Evolutionary conservation across 2,113 vertebrate species (phyloP), one percentile per base, ranked within the genome.

Genomic region (Salminus brasiliensis): DNA sequence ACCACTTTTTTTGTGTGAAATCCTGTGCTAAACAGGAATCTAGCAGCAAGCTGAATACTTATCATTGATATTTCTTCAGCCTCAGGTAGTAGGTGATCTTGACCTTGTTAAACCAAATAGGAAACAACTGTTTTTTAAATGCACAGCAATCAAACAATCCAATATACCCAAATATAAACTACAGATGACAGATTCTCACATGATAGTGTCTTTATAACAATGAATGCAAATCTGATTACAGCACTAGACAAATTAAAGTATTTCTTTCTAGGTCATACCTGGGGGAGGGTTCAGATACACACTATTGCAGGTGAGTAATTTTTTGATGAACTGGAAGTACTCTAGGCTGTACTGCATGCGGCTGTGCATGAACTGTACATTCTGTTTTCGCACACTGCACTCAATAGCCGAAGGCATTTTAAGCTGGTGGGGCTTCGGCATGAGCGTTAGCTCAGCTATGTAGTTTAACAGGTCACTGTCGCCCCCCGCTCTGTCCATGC

Each of bases 1-100:
- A 99, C 96, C 82, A 96, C 93, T 94, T 99, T 99, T 95, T 99
- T 99, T 84, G 97, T 99, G 91, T 99, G 97, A 92, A 99, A 99
- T 92, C 97, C 97, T 90, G 96, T 98, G 90, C 96, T 98, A 90
- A 99, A 99, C 84, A 99, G 95, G 91, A 99, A 98, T 85, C 95
- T 94, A 91, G 97, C 96, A 92, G 97, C 97, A 92, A 99, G 96
- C 91, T 98, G 97, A 93, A 97, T 96, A 92, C 97, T 98, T 88
- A 98, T 98, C 97, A 97, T 98, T 86, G 97, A 95, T 90, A 98
- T 97, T 94, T 99, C 97, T 94, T 99, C 97, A 89, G 97, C 97
- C 93, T 98, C 97, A 80, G 97, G 96, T 89, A 97, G 93, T 89
- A 98, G 94, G 90, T 98, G 96, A 93, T 99, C 97, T 95, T 99